These are phyloP conservation scores for Grammomys surdaster DNA, from an alignment of 2,113 vertebrate species.

Conservation along the genomic window DNA sequence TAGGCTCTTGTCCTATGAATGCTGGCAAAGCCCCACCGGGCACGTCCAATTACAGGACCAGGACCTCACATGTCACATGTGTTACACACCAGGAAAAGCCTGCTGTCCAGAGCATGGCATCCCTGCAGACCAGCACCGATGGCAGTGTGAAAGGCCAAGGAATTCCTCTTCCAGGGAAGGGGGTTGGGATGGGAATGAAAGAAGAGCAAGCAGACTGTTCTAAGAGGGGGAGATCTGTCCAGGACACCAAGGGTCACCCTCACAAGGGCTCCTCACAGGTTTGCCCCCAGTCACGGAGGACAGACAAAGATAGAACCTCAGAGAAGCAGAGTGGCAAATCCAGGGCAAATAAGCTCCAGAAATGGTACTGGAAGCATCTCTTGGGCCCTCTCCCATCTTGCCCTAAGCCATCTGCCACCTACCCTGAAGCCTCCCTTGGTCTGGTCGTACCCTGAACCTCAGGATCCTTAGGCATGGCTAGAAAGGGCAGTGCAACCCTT, in stretches of 20 bases:
- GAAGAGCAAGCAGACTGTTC: conserved; percentile 84
- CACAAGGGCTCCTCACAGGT: not conserved
- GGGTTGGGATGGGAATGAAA: conserved; percentile 80
- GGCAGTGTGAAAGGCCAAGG: conserved; percentile 83
- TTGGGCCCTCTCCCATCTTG: not conserved
- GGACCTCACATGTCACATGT: not conserved
- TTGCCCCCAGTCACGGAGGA: not conserved
- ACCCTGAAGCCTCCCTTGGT: not conserved
- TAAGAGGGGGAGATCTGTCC: conserved; percentile 83
- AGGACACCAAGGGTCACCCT: conserved; percentile 13
- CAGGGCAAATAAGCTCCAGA: not conserved
- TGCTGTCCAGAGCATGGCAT: not conserved
- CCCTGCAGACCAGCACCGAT: conserved; percentile 82
- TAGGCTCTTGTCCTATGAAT: conserved; percentile 59
- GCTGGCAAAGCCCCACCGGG: conserved; percentile 79
- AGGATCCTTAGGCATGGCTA: not conserved
- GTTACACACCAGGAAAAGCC: not conserved
- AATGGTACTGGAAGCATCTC: not conserved
- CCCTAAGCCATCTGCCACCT: not conserved
- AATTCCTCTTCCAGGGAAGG: conserved; percentile 81
- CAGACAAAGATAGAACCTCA: not conserved
- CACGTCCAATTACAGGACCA: conserved; percentile 10
- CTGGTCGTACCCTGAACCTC: not conserved
- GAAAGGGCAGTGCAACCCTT: not conserved
- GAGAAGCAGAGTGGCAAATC: not conserved